A percentile compares a stretch with the other conserved stretches of the same genome.
Conservation (phyloP, 2,888 invertebrate genomes). For the Agrotis clavis region DNA sequence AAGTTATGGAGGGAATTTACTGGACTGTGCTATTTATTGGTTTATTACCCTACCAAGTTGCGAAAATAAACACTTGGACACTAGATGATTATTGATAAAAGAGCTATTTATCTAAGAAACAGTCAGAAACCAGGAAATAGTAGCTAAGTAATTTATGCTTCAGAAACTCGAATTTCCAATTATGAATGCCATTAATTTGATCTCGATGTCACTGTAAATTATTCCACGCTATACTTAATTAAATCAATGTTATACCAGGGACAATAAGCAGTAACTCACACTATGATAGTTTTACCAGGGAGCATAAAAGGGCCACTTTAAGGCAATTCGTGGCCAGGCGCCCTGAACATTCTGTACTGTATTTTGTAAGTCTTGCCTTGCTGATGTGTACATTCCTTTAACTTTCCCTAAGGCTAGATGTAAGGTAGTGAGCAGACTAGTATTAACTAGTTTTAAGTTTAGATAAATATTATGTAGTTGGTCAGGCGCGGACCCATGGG, state of each 20-base stretch:
- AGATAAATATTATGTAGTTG: slow-evolving; percentile 28
- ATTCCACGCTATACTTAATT: background rate
- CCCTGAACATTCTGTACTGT: slow-evolving; percentile 25
- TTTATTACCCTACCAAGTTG: too few relatives aligned
- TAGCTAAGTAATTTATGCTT: slow-evolving; percentile 7
- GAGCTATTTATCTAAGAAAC: background rate
- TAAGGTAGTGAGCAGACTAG: slow-evolving; percentile 46
- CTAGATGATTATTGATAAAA: background rate
- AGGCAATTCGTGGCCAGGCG: too few relatives aligned
- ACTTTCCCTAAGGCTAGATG: slow-evolving; percentile 37
- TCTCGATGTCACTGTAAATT: slow-evolving; percentile 20
- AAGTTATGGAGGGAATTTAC: too few relatives aligned
- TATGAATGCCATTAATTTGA: slow-evolving; percentile 18
- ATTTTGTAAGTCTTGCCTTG: slow-evolving; percentile 51
- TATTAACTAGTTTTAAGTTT: slow-evolving; percentile 55
- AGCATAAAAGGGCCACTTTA: too few relatives aligned
- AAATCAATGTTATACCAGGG: slow-evolving; percentile 33
- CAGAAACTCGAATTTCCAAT: slow-evolving; percentile 5
- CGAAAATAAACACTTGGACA: background rate
- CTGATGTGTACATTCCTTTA: slow-evolving; percentile 45
- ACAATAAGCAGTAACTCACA: slow-evolving; percentile 49
- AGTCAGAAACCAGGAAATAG: background rate
- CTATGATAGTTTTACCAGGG: slow-evolving; percentile 25
- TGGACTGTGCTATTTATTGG: too few relatives aligned
- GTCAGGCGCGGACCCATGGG: slow-evolving; percentile 28